A percentile compares a stretch with the other conserved stretches of the same genome.
These are phyloP conservation scores for Trissolcus brochymenae DNA, from an alignment of 2,888 invertebrate species.

Conservation along the genomic window DNA sequence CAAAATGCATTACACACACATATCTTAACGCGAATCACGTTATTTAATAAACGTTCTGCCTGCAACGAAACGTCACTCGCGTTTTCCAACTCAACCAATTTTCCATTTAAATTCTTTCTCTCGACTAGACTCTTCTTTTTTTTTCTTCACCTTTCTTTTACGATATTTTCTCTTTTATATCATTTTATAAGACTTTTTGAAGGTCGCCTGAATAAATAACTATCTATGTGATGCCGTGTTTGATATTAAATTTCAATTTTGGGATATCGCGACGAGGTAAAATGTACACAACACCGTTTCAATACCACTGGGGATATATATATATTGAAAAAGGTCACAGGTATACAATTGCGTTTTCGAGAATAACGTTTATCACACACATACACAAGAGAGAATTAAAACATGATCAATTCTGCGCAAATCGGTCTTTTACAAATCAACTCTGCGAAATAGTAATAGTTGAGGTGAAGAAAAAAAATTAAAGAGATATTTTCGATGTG, in stretches of 20 bases:
- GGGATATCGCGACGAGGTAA: conserved; percentile 3
- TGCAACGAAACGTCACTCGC: background rate
- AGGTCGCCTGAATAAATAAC: conserved; percentile 2
- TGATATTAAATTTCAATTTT: conserved; percentile 1
- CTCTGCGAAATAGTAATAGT: background rate
- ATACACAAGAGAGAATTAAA: too few relatives aligned
- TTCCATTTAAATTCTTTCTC: background rate
- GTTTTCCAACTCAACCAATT: background rate
- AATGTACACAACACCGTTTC: conserved; percentile 3
- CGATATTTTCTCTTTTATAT: conserved; percentile 3
- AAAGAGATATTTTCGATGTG: conserved; percentile 29
- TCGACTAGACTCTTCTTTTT: background rate
- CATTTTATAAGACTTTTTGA: conserved; percentile 7
- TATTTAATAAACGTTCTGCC: conserved; percentile 36
- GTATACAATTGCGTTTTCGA: background rate
- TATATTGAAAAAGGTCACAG: too few relatives aligned
- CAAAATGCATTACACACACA: conserved; percentile 50
- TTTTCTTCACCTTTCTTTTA: background rate
- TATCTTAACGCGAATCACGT: conserved; percentile 39
- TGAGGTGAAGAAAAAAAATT: background rate
- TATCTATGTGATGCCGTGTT: background rate
- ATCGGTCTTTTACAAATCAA: background rate
- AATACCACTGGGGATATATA: too few relatives aligned
- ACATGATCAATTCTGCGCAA: background rate
- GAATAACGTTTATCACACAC: background rate